Evolutionary conservation across 2,888 invertebrate species (phyloP), one percentile per base, ranked within the genome.

Genomic region (Drosophila meridionalis): DNA sequence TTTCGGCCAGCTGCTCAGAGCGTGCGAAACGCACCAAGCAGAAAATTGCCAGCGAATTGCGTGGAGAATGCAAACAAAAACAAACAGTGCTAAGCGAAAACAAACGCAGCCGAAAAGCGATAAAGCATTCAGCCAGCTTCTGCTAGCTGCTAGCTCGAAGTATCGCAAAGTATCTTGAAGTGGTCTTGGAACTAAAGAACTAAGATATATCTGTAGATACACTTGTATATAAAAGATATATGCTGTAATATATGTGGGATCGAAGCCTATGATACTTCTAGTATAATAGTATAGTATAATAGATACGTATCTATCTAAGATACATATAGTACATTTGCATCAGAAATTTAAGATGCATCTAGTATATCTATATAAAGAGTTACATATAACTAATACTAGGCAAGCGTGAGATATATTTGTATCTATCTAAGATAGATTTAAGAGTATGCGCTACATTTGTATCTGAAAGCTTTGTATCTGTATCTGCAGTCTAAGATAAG

Each of bases 21-120:
- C 50, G 45, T 30, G 43, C 45, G 14, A 30, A 72, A 60, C 14
- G 36, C 55, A 55, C n/a, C 30, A 7, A 57, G 55, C 45, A 42
- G 40, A 52, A 58, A 72, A 71, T 73, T 36, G 45, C 28, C n/a
- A 43, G 20, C 57, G 32, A 42, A 56, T 14, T 43, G 74, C 52
- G 36, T 45, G 57, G 26, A 34, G 60, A 64, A 69, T 69, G 75
- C 63, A 57, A 56, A 34, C 38, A 30, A 65, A 79, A 76, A 52
- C 69, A 79, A 76, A 71, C 72, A 71, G 36, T 12, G n/a, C 34
- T 42, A 28, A 58, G 26, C 43, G 40, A 59, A 73, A 73, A 66
- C 65, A 66, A 66, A 59, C 12, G 28, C 28, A 47, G 28, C 28
- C 47, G 12, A 26, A 12, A 43, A 26, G 12, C 3, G 12, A 4